Evolutionary conservation across 2,888 invertebrate genomes (phyloP), one percentile per base, ranked within the genome.

Genomic region (Myopa testacea): DNA sequence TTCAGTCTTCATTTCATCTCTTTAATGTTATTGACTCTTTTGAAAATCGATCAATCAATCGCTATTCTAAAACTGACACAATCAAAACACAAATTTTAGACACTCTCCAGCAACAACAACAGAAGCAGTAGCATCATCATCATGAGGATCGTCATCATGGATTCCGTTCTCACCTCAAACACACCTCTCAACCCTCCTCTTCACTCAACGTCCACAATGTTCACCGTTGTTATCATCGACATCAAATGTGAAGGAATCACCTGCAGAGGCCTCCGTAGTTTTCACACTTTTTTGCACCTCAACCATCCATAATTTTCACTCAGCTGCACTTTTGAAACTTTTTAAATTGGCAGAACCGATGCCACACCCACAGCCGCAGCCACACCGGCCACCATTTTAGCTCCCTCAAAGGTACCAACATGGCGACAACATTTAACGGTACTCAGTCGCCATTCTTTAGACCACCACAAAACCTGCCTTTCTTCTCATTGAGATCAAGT

Each of bases 201-300:
- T 45, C 10, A 1, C 45, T 45, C 45, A 45, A 45, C 45, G 2
- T 26, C 26, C 26, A 2, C 26, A 26, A 26, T 26, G 26, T 26
- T 26, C 26, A 26, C 26, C 26, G 26, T 26, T 26, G 26, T 26
- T 26, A 26, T 26, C 26, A 26, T 3, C 45, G 45, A 45, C 6
- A 45, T 26, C 26, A 26, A 26, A 26, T 26, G 26, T 26, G 26
- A 26, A 26, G 26, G 26, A 45, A 45, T 8, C 45, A 12, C 16
- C 14, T 55, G 5, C 55, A 55, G 2, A 55, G 55, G 55, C 6
- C 40, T 62, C 50, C 37, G 45, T 63, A 74, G 65, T 74, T 74
- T 74, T 74, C 65, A 74, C 74, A 74, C 63, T 19, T 74, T 74
- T 74, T 45, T 74, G 65, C 74, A 74, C 52, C 63, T 65, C 45